These are phyloP conservation scores for Polypedilum pembai DNA, from an alignment of 1,140 invertebrate genomes.

Conservation along the genomic window DNA sequence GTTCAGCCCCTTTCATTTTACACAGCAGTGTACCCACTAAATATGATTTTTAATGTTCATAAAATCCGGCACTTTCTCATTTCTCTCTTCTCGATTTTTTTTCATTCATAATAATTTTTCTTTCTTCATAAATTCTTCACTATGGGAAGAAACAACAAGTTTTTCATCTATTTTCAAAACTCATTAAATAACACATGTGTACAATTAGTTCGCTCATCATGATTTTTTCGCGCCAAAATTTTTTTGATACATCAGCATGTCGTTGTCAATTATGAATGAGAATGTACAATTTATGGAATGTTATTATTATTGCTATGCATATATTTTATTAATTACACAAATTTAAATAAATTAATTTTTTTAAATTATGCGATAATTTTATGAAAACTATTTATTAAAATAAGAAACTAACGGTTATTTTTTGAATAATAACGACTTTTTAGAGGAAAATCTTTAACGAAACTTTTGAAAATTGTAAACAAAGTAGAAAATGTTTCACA, in stretches of 20 bases:
- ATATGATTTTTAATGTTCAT: not conserved
- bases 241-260: not conserved
- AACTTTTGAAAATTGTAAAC: no score
- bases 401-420: no score
- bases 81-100: not conserved
- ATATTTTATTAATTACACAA: no score
- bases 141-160: not conserved
- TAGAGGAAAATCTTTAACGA: no score
- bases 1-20: not conserved
- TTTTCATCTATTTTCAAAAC: not conserved
- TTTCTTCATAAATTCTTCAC: not conserved
- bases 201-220: not conserved
- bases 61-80: not conserved
- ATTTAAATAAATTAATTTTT: no score
- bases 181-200: no score
- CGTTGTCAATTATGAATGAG: not conserved
- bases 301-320: no score
- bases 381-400: no score
- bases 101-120: not conserved
- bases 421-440: no score
- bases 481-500: no score
- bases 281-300: no score
- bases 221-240: conserved; percentile 1
- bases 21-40: not conserved
- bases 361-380: no score